Base-by-base conservation (phyloP, 2,888 invertebrate genomes). In the Phyllotreta striolata region DNA sequence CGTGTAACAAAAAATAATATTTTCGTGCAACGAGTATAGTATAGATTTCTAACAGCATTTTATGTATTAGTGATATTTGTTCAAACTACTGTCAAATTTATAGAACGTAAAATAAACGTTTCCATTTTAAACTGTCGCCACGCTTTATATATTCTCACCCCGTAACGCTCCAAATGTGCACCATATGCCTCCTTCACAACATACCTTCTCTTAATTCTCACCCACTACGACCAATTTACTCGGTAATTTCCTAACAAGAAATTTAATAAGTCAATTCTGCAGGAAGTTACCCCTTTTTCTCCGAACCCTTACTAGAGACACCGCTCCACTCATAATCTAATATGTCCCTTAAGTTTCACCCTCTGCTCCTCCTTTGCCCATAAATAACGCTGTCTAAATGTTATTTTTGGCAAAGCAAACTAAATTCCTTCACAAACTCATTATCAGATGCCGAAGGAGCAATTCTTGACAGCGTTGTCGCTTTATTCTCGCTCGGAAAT, bases 361-460 rank as follows among this genome's bases (percentile, higher is more conserved):
- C 77, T 77, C 76, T 37, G n/a, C 41, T 52, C 43, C 34, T 12
- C 13, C 10, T 40, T 43, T 74, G 74, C 76, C 79, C 77, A 81
- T 80, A 81, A 81, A 81, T 81, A 80, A 81, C 80, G 74, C 76
- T 79, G 78, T 79, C 79, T 79, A 79, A 80, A 79, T 77, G 80
- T 81, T 81, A 81, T 81, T 81, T 81, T 81, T 81, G 80, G 80
- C 78, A 70, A 47, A 81, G 81, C 80, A 81, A 81, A 81, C 81
- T 81, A 80, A 81, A 81, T 81, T 81, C 81, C 81, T 77, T 78
- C 76, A 79, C 78, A 70, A 72, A 75, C 77, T 77, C 77, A 78
- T 78, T 79, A 79, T 79, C 79, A 78, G 77, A 79, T 78, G 76
- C 78, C 78, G 57, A 58, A 51, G 62, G 34, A 6, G 34, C 10